phyloP scores from a whole-genome alignment of 2,888 invertebrate species.

The Amiota minor region DNA sequence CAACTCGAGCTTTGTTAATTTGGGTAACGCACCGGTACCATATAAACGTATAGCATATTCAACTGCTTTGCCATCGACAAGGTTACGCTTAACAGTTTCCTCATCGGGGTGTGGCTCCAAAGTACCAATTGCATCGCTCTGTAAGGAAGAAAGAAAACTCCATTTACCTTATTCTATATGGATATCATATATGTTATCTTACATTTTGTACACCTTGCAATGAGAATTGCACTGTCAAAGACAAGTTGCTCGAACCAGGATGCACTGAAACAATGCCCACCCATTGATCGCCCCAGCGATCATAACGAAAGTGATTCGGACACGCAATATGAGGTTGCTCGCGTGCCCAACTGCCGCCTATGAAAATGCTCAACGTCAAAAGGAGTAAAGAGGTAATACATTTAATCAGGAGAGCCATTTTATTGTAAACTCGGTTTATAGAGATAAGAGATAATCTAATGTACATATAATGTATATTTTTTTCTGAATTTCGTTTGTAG shows the following conservation, averaged over 20 bases:
- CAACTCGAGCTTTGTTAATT: constrained; percentile 43
- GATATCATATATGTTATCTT: neutral
- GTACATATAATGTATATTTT: neutral
- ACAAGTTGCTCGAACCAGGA: neutral
- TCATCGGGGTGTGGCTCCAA: constrained; percentile 46
- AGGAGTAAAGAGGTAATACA: neutral
- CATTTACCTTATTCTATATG: constrained; percentile 47
- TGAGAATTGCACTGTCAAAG: constrained; percentile 10
- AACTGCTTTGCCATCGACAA: constrained; percentile 46
- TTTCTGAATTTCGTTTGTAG: neutral
- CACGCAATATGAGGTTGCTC: constrained; percentile 48
- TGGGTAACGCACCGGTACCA: constrained; percentile 46
- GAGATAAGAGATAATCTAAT: neutral
- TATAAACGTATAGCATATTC: constrained; percentile 36
- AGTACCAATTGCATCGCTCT: constrained; percentile 43
- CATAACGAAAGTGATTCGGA: constrained; percentile 46
- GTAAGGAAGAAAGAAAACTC: constrained; percentile 32
- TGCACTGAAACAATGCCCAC: constrained; percentile 47
- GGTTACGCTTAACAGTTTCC: constrained; percentile 35
- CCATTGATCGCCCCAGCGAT: constrained; percentile 34
- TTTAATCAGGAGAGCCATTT: no score
- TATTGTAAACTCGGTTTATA: neutral
- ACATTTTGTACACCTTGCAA: constrained; percentile 14
- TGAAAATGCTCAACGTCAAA: constrained; percentile 38
- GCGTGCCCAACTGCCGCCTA: constrained; percentile 34